Conservation (phyloP, 2,888 invertebrate genomes). For the Erpobdella octoculata region DNA sequence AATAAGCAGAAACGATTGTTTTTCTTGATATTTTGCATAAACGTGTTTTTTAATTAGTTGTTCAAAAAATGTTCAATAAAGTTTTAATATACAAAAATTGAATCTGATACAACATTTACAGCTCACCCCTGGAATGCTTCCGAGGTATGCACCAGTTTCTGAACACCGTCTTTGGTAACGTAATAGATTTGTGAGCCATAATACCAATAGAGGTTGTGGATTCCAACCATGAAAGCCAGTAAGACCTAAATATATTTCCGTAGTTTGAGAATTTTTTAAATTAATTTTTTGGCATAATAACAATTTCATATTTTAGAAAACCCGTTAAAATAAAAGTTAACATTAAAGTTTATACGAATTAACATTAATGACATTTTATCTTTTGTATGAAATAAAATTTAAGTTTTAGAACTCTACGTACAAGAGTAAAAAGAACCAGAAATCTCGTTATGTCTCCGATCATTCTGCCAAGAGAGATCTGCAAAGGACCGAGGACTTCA, state of each 20-base stretch:
- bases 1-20: too few species aligned
- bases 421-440: constrained; percentile 51
- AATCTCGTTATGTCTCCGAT: constrained; percentile 52
- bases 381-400: not conserved
- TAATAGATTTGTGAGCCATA: constrained; percentile 49
- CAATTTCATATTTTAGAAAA: not conserved
- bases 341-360: not conserved
- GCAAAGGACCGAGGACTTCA: constrained; percentile 51
- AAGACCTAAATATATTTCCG: constrained; percentile 37
- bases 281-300: not conserved
- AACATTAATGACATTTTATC: not conserved
- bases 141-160: constrained; percentile 45
- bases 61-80: too few species aligned
- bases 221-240: constrained; percentile 52
- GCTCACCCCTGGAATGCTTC: constrained; percentile 52
- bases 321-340: not conserved
- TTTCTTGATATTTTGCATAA: too few species aligned
- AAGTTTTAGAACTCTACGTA: constrained; percentile 41
- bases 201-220: constrained; percentile 53
- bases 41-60: too few species aligned
- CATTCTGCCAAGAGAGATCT: constrained; percentile 51
- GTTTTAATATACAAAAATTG: too few species aligned
- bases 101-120: too few species aligned
- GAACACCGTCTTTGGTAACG: constrained; percentile 40
- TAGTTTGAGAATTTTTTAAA: not conserved